Evolutionary conservation across 1,140 invertebrate genomes (phyloP).

Genomic region (Drosophila rufa): DNA sequence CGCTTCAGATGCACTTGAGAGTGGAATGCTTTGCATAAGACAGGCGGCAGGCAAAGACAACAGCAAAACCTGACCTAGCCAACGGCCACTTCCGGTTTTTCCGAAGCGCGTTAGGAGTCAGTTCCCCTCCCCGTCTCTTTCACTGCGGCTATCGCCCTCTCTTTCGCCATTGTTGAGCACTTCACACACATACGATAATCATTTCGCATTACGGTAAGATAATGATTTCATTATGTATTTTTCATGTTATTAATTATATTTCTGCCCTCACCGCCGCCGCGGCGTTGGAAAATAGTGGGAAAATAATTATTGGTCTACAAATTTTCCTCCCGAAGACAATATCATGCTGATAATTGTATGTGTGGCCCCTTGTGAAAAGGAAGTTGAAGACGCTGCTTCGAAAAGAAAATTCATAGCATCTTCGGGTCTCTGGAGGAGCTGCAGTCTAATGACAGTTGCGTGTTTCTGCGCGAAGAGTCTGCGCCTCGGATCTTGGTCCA

Average conservation of each 20-base stretch:
- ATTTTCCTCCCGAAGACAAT: conserved; percentile 62
- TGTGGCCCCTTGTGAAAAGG: conserved; percentile 32
- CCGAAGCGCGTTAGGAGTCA: conserved; percentile 42
- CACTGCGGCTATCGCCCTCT: neutral
- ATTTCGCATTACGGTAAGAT: conserved; percentile 81
- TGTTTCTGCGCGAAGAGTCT: conserved; percentile 9
- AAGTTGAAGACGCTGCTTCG: conserved; percentile 20
- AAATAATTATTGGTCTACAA: conserved; percentile 81
- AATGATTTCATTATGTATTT: conserved; percentile 84
- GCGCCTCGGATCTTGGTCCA: conserved; percentile 12
- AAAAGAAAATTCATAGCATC: conserved; percentile 17
- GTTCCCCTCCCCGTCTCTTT: conserved; percentile 3
- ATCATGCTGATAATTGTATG: conserved; percentile 77
- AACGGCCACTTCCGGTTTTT: conserved; percentile 38
- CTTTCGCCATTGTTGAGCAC: conserved; percentile 68
- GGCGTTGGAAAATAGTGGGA: conserved; percentile 66
- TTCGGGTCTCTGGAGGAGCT: conserved; percentile 5
- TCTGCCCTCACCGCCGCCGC: conserved; percentile 9
- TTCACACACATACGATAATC: conserved; percentile 80
- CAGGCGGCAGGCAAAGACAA: conserved; percentile 24
- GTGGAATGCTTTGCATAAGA: conserved; percentile 71
- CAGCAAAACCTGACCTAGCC: conserved; percentile 66
- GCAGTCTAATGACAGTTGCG: conserved; percentile 39
- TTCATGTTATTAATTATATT: conserved; percentile 82
- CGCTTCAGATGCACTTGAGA: conserved; percentile 61